Conservation (phyloP, 2,797 vertebrate genomes). For the Gallinago solitaria region DNA sequence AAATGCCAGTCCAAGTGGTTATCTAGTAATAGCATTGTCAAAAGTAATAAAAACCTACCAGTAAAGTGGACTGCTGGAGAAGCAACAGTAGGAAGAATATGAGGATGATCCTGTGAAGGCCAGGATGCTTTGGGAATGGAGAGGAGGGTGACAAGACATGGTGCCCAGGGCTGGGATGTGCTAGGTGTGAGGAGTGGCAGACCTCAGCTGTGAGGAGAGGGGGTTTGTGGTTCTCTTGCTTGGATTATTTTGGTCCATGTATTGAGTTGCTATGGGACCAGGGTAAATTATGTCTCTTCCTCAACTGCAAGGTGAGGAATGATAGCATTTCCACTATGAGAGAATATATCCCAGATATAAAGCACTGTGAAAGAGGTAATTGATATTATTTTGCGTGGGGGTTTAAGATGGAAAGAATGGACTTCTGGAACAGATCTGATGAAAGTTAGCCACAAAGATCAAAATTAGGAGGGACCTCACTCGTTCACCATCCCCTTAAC, state of each 20-base stretch:
- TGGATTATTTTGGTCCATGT: neutral
- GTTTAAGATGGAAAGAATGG: neutral
- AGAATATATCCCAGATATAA: neutral
- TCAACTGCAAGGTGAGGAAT: neutral
- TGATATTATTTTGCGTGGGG: neutral
- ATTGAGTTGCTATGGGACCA: neutral
- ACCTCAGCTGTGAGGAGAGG: neutral
- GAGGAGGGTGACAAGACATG: fast-evolving
- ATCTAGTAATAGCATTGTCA: neutral
- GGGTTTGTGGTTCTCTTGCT: neutral
- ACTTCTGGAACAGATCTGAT: neutral
- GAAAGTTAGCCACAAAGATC: neutral
- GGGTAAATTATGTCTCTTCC: neutral
- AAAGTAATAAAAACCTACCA: neutral
- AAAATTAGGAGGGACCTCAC: neutral
- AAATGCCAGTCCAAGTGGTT: neutral
- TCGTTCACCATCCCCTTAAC: neutral
- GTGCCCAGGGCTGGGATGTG: neutral
- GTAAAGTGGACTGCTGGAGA: neutral
- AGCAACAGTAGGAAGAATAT: neutral
- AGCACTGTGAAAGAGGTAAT: neutral
- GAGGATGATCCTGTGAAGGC: neutral
- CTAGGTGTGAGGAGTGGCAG: neutral
- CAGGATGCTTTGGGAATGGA: neutral
- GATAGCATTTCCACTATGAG: neutral